Conservation (phyloP, 1,140 invertebrate species). For the Globodera rostochiensis region DNA sequence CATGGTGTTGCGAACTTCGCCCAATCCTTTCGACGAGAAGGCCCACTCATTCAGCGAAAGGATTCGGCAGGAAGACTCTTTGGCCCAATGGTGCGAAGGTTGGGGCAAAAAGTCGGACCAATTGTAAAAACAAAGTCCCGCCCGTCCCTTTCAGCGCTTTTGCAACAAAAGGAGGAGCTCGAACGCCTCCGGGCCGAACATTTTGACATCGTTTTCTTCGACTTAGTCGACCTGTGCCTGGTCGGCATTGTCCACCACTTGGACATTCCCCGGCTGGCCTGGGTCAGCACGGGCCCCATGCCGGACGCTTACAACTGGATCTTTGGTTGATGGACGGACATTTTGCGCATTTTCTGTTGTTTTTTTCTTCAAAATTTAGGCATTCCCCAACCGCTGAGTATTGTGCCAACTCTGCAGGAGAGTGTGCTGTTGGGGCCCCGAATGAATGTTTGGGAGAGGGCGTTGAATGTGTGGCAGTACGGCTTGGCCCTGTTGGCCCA, state of each 20-base stretch:
- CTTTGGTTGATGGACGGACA: slow-evolving; percentile 30
- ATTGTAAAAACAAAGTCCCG: neutral
- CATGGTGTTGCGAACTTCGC: slow-evolving; percentile 5
- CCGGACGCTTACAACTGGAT: slow-evolving; percentile 33
- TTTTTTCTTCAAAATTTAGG: slow-evolving; percentile 27
- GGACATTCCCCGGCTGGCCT: slow-evolving; percentile 34
- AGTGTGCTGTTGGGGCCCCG: slow-evolving; percentile 29
- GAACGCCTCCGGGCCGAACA: slow-evolving; percentile 38
- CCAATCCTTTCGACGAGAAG: slow-evolving; percentile 18
- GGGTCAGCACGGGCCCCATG: slow-evolving; percentile 47
- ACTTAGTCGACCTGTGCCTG: slow-evolving; percentile 47
- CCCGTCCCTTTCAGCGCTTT: slow-evolving; percentile 38
- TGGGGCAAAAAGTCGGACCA: neutral
- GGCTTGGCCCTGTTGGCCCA: neutral
- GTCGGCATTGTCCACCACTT: slow-evolving; percentile 43
- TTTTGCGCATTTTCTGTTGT: no score
- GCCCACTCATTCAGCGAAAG: slow-evolving; percentile 5
- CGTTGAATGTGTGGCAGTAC: slow-evolving; percentile 33
- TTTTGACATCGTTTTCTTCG: slow-evolving; percentile 47
- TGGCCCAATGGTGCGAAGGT: slow-evolving; percentile 35
- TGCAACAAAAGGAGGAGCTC: slow-evolving; percentile 44
- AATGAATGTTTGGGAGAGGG: slow-evolving; percentile 40
- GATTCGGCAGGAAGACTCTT: slow-evolving; percentile 16
- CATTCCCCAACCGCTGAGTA: slow-evolving; percentile 38
- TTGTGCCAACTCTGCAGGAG: slow-evolving; percentile 40